Evolutionary conservation across 1,140 invertebrate genomes (phyloP).

Genomic region (Scaptomyza montana): DNA sequence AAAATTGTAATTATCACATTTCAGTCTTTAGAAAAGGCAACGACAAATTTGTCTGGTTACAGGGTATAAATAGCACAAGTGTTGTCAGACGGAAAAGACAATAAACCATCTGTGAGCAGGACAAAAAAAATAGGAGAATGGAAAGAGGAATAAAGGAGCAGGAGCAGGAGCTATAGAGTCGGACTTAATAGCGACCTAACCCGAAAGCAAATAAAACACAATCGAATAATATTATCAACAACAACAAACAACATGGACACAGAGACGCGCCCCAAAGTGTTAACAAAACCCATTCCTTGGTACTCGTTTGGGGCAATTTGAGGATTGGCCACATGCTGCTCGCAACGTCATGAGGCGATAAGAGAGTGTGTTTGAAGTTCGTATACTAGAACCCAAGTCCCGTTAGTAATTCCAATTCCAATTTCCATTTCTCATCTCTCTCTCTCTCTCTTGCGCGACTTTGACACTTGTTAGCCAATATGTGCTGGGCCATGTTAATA

Average conservation of each 20-base stretch:
- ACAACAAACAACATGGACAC: conserved; percentile 42
- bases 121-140: conserved; percentile 1
- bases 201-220: conserved; percentile 78
- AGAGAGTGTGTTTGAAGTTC: conserved; percentile 33
- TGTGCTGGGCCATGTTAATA: conserved; percentile 76
- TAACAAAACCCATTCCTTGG: conserved; percentile 50
- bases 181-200: conserved; percentile 43
- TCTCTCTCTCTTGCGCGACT: conserved; percentile 73
- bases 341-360: conserved; percentile 45
- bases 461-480: conserved; percentile 81
- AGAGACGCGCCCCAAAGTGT: conserved; percentile 43
- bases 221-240: conserved; percentile 81
- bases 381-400: not conserved
- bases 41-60: no score
- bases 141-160: conserved; percentile 12
- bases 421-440: conserved; percentile 45
- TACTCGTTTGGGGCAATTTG: conserved; percentile 17
- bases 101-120: conserved; percentile 71
- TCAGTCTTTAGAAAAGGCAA: no score
- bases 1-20: not conserved
- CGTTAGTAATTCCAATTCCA: conserved; percentile 49
- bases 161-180: conserved; percentile 7
- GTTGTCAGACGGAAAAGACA: conserved; percentile 66
- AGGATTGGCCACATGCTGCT: conserved; percentile 76
- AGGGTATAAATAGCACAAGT: not conserved